Percentiles rank a stretch among this genome's conserved stretches.
Conservation (phyloP, 1,140 invertebrate genomes). For the Orius laevigatus region DNA sequence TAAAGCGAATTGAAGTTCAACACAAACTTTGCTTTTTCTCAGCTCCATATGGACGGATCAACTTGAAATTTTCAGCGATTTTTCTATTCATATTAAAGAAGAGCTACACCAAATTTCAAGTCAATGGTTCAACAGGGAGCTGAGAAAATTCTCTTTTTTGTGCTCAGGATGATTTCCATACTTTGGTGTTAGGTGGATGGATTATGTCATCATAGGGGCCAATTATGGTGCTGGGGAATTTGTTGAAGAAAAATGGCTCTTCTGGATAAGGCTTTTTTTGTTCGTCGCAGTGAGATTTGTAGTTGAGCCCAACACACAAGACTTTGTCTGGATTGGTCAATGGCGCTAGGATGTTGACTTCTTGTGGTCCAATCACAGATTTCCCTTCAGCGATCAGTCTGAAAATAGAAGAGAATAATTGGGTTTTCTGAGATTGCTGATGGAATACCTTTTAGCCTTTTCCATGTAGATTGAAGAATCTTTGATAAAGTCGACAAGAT, state of each 20-base stretch:
- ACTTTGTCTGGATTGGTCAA: conserved; percentile 58
- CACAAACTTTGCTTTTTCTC: no score
- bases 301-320: conserved; percentile 63
- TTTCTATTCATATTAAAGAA: no score
- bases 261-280: conserved; percentile 50
- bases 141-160: no score
- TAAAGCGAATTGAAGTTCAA: no score
- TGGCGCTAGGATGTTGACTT: conserved; percentile 44
- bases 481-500: conserved; percentile 22
- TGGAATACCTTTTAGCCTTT: not conserved
- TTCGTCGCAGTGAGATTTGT: conserved; percentile 60
- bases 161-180: no score
- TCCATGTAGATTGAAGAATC: conserved; percentile 28
- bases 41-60: no score
- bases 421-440: no score
- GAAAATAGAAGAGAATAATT: no score
- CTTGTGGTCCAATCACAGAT: conserved; percentile 30
- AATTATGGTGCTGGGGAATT: conserved; percentile 57
- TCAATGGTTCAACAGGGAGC: no score
- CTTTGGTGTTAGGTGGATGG: conserved; percentile 44
- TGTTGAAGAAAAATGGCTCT: conserved; percentile 63
- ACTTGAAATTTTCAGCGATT: no score
- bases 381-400: conserved; percentile 38
- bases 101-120: no score
- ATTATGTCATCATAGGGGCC: conserved; percentile 56